Conservation (phyloP, 2,113 vertebrate species). For the Elephas maximus region DNA sequence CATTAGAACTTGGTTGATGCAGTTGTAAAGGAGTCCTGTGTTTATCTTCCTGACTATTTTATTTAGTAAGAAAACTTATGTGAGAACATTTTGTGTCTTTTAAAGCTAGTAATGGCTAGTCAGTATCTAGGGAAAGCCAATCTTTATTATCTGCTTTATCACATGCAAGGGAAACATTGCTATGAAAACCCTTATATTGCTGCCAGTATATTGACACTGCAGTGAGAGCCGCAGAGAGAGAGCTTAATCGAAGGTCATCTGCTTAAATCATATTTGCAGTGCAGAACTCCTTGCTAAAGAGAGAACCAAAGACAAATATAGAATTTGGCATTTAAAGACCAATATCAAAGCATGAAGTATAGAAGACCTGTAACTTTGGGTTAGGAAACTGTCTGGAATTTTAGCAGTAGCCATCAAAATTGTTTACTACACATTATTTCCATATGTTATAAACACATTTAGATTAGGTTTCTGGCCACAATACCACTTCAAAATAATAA, state of each 20-base stretch:
- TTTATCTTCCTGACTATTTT: constrained; percentile 50
- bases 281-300: constrained; percentile 50
- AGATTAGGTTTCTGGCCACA: background rate
- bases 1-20: background rate
- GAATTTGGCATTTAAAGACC: constrained; percentile 68
- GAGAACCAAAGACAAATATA: constrained; percentile 68
- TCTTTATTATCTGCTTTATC: constrained; percentile 73
- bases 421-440: background rate
- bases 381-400: background rate
- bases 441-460: background rate
- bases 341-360: background rate
- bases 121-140: constrained; percentile 5
- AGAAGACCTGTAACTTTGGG: background rate
- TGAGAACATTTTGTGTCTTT: constrained; percentile 57
- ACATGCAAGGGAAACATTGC: constrained; percentile 56
- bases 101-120: constrained; percentile 43
- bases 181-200: constrained; percentile 62
- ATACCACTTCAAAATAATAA: constrained; percentile 6
- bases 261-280: constrained; percentile 67
- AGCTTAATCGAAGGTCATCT: constrained; percentile 70
- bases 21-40: background rate
- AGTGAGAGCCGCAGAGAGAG: constrained; percentile 28
- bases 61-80: constrained; percentile 49
- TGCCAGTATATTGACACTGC: background rate
- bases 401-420: background rate